These are phyloP conservation scores for Beaufortia kweichowensis DNA, from an alignment of 2,113 vertebrate genomes.

Conservation along the genomic window DNA sequence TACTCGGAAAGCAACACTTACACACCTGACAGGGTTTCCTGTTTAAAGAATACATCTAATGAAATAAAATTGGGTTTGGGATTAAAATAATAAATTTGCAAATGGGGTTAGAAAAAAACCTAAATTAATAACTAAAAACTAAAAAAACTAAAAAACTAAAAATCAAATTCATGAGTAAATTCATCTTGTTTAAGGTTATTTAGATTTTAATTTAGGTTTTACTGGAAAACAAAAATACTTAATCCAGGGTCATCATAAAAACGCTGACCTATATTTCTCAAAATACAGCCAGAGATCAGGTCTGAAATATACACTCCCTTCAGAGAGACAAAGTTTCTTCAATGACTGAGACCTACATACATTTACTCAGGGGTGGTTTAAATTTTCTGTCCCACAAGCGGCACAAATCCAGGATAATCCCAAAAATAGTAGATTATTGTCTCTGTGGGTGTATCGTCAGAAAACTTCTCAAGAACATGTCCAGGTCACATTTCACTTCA, in stretches of 20 bases:
- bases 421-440: slow-evolving; percentile 16
- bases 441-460: not conserved
- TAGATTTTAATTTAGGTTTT: no score
- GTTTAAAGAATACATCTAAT: no score
- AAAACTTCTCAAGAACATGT: not conserved
- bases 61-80: no score
- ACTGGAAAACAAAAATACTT: no score
- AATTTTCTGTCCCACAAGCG: slow-evolving; percentile 5
- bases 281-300: not conserved
- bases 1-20: not conserved
- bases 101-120: no score
- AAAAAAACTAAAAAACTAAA: no score
- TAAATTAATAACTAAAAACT: no score
- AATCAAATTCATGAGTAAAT: no score
- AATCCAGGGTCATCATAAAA: not conserved
- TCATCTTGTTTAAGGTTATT: not conserved
- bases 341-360: slow-evolving; percentile 26
- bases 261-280: not conserved
- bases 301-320: slow-evolving; percentile 1
- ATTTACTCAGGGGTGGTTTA: not conserved
- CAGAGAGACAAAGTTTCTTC: not conserved
- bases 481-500: not conserved
- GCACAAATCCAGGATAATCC: slow-evolving; percentile 14
- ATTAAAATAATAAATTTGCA: no score
- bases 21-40: no score